phyloP scores from a whole-genome alignment of 2,113 vertebrate genomes.

The Daboia siamensis region DNA sequence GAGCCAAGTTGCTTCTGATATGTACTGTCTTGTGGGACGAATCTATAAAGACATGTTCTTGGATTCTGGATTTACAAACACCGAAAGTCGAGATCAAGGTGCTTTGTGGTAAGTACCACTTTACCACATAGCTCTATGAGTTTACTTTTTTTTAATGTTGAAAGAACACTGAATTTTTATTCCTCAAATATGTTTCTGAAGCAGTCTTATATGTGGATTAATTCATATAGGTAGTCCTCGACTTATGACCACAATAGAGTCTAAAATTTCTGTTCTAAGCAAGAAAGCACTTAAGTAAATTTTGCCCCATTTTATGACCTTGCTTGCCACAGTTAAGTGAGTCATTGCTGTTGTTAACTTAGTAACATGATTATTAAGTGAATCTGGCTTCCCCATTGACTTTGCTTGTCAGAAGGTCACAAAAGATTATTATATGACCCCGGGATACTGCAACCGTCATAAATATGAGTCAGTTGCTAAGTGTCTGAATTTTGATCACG shows the following conservation, averaged over 20 bases:
- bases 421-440: neutral
- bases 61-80: conserved; percentile 89
- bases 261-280: neutral
- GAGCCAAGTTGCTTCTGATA: conserved; percentile 92
- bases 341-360: neutral
- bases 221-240: neutral
- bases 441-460: neutral
- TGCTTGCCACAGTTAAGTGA: neutral
- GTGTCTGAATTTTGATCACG: neutral
- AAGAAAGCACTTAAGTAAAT: neutral
- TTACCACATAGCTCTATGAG: neutral
- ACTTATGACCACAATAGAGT: neutral
- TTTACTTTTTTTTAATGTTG: neutral
- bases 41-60: conserved; percentile 97
- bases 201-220: neutral
- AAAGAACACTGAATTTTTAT: neutral
- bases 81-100: conserved; percentile 85
- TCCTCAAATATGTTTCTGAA: neutral
- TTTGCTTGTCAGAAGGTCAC: neutral
- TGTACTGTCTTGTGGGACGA: conserved; percentile 94
- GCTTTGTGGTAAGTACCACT: conserved; percentile 80
- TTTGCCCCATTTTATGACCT: neutral
- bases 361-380: neutral
- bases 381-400: neutral
- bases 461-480: neutral